Evolutionary conservation across 2,888 invertebrate species (phyloP).

Genomic region (Acleris laterana): DNA sequence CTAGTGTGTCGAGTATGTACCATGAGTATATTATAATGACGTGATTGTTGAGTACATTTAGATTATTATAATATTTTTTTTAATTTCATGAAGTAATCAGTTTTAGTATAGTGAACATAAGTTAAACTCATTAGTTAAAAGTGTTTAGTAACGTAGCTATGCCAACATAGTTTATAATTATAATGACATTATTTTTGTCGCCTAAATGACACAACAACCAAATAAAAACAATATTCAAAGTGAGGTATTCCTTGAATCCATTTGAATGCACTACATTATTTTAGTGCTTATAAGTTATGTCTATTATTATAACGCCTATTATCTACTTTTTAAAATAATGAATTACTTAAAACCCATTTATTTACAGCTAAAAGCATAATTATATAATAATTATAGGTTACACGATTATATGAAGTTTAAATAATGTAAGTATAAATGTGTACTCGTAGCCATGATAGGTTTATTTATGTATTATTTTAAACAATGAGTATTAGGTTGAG

Average conservation of each 20-base stretch:
- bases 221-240: conserved; percentile 10
- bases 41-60: conserved; percentile 28
- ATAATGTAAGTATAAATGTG: too few relatives aligned
- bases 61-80: not conserved
- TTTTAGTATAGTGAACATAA: not conserved
- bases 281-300: conserved; percentile 5
- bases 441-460: not conserved
- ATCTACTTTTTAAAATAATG: not conserved
- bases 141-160: conserved; percentile 15
- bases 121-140: not conserved
- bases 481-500: not conserved
- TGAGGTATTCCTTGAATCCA: conserved; percentile 35
- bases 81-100: conserved; percentile 6
- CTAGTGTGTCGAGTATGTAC: conserved; percentile 21
- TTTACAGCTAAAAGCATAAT: conserved; percentile 23
- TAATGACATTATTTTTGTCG: conserved; percentile 12
- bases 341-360: conserved; percentile 24
- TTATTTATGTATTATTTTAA: not conserved
- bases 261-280: conserved; percentile 19
- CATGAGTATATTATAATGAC: conserved; percentile 34
- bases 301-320: conserved; percentile 4
- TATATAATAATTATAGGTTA: not conserved
- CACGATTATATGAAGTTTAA: too few relatives aligned
- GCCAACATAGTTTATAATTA: conserved; percentile 8
- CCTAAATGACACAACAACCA: not conserved